phyloP scores from a whole-genome alignment of 2,888 invertebrate species.

The Octonoba sinensis region DNA sequence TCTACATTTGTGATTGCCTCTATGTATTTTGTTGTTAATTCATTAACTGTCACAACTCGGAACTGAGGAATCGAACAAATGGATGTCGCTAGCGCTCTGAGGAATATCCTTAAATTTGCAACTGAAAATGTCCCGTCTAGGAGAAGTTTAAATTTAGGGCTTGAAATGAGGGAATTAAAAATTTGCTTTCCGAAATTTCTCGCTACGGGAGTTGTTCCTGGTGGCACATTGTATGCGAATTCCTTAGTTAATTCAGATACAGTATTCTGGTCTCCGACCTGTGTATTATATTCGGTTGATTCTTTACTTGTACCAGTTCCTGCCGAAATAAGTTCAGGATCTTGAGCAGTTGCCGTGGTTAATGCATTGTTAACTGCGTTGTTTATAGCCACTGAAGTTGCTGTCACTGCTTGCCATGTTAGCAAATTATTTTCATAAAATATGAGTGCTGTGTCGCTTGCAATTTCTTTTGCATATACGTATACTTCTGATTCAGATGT shows the following conservation, averaged over 20 bases:
- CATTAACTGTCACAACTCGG: neutral
- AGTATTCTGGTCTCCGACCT: neutral
- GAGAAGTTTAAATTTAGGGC: neutral
- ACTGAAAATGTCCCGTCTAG: neutral
- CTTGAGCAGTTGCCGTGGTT: neutral
- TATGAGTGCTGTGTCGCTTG: neutral
- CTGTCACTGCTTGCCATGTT: constrained; percentile 12
- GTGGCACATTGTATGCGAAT: neutral
- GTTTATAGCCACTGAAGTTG: neutral
- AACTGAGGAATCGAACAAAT: constrained; percentile 1
- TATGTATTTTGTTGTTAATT: neutral
- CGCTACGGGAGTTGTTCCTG: constrained; percentile 1
- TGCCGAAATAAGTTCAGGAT: neutral
- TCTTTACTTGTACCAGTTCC: neutral
- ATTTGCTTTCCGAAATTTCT: constrained; percentile 6
- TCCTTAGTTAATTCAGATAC: neutral
- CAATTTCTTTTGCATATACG: constrained; percentile 3
- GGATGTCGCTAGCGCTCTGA: constrained; percentile 3
- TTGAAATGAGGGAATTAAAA: neutral
- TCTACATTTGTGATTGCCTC: neutral
- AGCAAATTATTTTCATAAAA: constrained; percentile 11
- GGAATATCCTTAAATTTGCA: neutral
- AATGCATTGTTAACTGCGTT: neutral
- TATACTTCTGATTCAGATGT: neutral
- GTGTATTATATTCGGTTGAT: neutral